phyloP scores from a whole-genome alignment of 2,113 vertebrate genomes.

The Hippocampus guttulatus region DNA sequence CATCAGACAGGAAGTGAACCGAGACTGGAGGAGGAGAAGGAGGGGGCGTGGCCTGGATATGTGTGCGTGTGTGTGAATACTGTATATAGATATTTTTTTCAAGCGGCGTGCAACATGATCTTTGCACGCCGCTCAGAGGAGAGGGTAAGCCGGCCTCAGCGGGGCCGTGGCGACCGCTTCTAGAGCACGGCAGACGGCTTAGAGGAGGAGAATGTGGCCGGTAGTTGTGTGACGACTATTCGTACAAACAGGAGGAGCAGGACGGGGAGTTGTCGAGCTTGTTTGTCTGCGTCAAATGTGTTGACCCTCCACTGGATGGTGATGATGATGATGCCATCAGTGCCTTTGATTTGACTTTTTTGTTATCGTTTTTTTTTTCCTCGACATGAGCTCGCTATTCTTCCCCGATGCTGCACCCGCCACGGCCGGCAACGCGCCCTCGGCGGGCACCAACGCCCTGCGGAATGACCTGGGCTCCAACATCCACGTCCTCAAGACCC shows the following conservation, averaged over 20 bases:
- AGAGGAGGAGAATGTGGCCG: conserved; percentile 6
- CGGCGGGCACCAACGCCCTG: conserved; percentile 75
- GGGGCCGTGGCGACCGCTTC: conserved; percentile 27
- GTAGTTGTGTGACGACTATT: conserved; percentile 4
- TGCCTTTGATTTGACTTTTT: conserved; percentile 37
- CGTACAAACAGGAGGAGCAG: not conserved
- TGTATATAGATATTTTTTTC: conserved; percentile 6
- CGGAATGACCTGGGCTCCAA: conserved; percentile 87
- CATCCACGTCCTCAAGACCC: conserved; percentile 86
- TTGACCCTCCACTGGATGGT: conserved; percentile 4
- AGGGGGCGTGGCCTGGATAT: conserved; percentile 37
- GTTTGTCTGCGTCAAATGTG: conserved; percentile 62
- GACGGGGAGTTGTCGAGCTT: conserved; percentile 27
- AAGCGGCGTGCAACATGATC: conserved; percentile 66
- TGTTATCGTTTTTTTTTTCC: conserved; percentile 3
- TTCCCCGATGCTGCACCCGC: conserved; percentile 72
- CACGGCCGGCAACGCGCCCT: conserved; percentile 28
- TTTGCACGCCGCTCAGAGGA: conserved; percentile 47
- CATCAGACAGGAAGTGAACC: conserved; percentile 14
- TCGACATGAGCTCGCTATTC: conserved; percentile 78
- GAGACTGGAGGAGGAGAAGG: conserved; percentile 23
- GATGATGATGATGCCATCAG: conserved; percentile 43
- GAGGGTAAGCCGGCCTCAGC: conserved; percentile 25
- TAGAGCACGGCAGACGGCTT: not conserved
- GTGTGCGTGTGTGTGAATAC: not conserved